Evolutionary conservation across 30 jellyfish, hydroid and myxozoan species (phyloP), one percentile per base, ranked within the genome.

Genomic region (Rhopilema esculentum): DNA sequence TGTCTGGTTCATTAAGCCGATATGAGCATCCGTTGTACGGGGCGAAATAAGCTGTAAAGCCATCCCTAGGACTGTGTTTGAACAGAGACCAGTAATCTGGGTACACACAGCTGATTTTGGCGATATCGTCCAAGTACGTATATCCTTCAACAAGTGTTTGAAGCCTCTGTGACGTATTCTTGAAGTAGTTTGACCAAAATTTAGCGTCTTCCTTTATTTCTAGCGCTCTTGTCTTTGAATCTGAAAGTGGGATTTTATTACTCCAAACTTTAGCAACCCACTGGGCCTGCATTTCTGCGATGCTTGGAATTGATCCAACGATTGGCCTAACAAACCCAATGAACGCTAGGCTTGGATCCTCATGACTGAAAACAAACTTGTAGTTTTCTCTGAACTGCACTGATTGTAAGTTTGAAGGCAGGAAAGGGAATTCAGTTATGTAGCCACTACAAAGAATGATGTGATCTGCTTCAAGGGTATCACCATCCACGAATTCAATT

Each of bases 251-350:
- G 28, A 89, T 71, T 22, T 72, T 74, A 9, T 97, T 97, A 80
- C 93, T 80, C 82, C 90, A 88, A 7, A 81, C 88, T 52, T 91
- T 82, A 22, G 86, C 73, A 30, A 93, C 97, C 97, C 97, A 93
- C 71, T 91, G 91, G 27, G 97, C 91, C 32, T 89, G 95, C 95
- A 89, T 79, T 69, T 93, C 98, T 27, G 94, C 93, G 12, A 93
- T 88, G 22, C 97, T 80, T 8, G 98, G 98, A 19, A 93, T 93
- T 12, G 98, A 93, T 21, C 98, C 98, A 52, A 93, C 88, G 27
- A 93, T 80, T 27, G 98, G 98, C 24, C 98, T 85, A 2, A 82
- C 97, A 33, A 53, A 93, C 40, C 98, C 98, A 33, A 93, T 74
- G 75, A 28, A 88, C 31, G 98, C 92, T 66, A 93, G 78, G 19